phyloP scores from a whole-genome alignment of 2,113 vertebrate species.

The Galemys pyrenaicus region DNA sequence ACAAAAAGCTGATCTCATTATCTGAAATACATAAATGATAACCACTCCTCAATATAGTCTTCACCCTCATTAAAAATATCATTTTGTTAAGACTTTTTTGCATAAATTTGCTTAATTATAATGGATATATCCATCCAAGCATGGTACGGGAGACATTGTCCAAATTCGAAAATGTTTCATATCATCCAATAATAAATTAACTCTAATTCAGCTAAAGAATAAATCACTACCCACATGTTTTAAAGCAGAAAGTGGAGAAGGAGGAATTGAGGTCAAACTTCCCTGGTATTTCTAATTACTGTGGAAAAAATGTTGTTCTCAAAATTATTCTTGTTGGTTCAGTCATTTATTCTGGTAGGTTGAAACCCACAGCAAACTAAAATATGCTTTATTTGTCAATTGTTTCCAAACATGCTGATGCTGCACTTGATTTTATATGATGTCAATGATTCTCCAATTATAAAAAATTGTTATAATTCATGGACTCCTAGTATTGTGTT shows the following conservation, averaged over 20 bases:
- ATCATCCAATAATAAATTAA: not conserved
- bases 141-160: not conserved
- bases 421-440: not conserved
- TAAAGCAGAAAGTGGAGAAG: not conserved
- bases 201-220: not conserved
- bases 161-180: not conserved
- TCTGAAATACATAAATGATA: not conserved
- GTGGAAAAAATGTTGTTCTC: not conserved
- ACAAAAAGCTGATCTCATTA: not conserved
- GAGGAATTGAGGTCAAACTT: not conserved
- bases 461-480: not conserved
- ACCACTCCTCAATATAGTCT: not conserved
- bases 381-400: not conserved
- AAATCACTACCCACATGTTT: not conserved
- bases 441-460: not conserved
- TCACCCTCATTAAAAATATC: not conserved
- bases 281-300: not conserved
- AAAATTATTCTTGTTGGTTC: not conserved
- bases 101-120: not conserved
- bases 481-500: not conserved
- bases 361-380: not conserved
- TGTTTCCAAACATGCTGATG: not conserved
- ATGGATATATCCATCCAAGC: not conserved
- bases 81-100: not conserved
- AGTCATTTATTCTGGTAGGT: not conserved